Evolutionary conservation across 2,797 vertebrate genomes (phyloP), one percentile per base, ranked within the genome.

Genomic region (Bradypodion ventrale): DNA sequence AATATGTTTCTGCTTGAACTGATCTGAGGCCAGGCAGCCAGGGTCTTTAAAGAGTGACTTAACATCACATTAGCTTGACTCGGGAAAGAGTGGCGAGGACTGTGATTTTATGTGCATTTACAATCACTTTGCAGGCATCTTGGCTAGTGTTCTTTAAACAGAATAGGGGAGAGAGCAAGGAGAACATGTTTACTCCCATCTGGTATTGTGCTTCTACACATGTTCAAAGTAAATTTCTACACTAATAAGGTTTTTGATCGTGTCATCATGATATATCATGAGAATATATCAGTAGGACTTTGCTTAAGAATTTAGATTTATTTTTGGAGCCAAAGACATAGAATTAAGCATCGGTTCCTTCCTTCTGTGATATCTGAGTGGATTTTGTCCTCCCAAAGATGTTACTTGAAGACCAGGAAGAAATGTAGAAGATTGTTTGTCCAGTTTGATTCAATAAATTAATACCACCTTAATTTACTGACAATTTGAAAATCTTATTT

Each of bases 401-500:
- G 3, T 56, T 35, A 15, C 19, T 60, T 46, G 70, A 12, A 27
- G 46, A 25, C 74, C 5, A 65, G 21, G 65, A 79, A 63, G 23
- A 78, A 46, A 73, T 74, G 27, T 65, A n/a, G 40, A 79, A 79
- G 5, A 65, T 75, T 44, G 3, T 56, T 87, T 77, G 74, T 6
- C 59, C 88, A 63, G 80, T 78, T 19, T 81, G 75, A 82, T 29
- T 46, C 78, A 83, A 75, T 69, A 40, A 42, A 73, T 56, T 80
- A 82, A 88, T 89, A 70, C 87, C 86, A 85, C 68, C 81, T 1
- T 83, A 4, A 32, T 87, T 29, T 88, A 76, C n/a, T 83, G 42
- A 83, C 90, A 75, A 65, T 88, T 88, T 87, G 78, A n/a, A n/a
- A n/a, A n/a, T n/a, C 85, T 69, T 69, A 46, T 49, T 52, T 93